These are phyloP conservation scores for Sphaeramia orbicularis DNA, from an alignment of 2,797 vertebrate species.

Conservation along the genomic window DNA sequence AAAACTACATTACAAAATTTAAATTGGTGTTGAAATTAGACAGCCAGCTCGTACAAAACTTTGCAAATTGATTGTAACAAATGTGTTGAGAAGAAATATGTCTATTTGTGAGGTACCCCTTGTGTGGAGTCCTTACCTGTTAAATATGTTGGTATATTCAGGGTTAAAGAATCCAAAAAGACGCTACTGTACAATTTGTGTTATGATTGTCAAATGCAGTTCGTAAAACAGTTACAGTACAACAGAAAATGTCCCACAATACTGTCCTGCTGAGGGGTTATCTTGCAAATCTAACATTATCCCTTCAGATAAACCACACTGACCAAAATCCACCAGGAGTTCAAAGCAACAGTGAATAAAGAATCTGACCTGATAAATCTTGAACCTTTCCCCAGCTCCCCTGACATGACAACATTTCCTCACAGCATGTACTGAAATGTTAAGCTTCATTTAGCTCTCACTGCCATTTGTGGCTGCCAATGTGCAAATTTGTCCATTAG, in stretches of 20 bases:
- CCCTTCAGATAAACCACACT: neutral
- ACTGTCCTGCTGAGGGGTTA: constrained; percentile 10
- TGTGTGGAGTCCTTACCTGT: no score
- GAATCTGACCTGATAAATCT: neutral
- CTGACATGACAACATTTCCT: neutral
- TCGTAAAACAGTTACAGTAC: neutral
- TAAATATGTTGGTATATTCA: no score
- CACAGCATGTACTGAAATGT: constrained; percentile 17
- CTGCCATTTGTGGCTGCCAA: constrained; percentile 19
- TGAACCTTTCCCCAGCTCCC: neutral
- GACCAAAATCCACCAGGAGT: neutral
- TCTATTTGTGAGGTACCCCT: no score
- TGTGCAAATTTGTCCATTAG: constrained; percentile 24
- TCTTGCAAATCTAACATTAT: no score
- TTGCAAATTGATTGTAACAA: no score
- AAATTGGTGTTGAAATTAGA: no score
- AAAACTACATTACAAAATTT: no score
- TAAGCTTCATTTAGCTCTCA: constrained; percentile 6
- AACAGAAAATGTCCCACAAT: neutral
- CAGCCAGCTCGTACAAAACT: no score
- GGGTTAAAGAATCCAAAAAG: constrained; percentile 12
- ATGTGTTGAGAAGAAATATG: no score
- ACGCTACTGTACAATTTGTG: neutral
- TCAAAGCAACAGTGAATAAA: neutral
- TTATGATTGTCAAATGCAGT: neutral